phyloP scores from a whole-genome alignment of 2,888 invertebrate genomes.

The Hypsopygia costalis region DNA sequence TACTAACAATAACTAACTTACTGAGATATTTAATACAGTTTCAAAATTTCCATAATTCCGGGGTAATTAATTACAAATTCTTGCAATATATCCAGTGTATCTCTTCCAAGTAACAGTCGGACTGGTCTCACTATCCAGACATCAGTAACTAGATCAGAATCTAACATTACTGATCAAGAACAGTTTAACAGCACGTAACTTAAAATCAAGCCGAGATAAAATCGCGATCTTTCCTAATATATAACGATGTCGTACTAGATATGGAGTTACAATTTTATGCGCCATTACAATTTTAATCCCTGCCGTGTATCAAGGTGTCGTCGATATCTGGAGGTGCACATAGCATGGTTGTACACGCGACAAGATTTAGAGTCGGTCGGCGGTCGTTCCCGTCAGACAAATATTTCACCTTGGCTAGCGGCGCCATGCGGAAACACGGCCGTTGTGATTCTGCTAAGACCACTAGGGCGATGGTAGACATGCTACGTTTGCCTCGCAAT shows the following conservation, averaged over 20 bases:
- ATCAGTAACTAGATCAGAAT: not conserved
- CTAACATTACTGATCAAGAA: constrained; percentile 2
- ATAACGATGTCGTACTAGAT: constrained; percentile 6
- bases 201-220: not conserved
- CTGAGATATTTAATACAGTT: no score
- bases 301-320: constrained; percentile 33
- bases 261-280: constrained; percentile 16
- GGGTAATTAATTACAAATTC: no score
- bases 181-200: constrained; percentile 1
- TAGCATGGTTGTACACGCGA: constrained; percentile 54
- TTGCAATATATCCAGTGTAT: no score
- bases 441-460: not conserved
- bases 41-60: no score
- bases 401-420: constrained; percentile 64
- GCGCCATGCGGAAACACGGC: constrained; percentile 41
- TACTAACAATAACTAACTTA: no score
- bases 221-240: not conserved
- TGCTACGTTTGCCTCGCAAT: not conserved
- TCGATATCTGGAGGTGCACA: constrained; percentile 37
- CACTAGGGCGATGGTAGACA: not conserved
- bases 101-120: no score
- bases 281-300: constrained; percentile 22
- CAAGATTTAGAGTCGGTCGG: constrained; percentile 58
- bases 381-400: constrained; percentile 50
- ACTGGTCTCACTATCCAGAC: not conserved